Base-by-base conservation (phyloP, 2,797 vertebrate species). In the Syncerus caffer region DNA sequence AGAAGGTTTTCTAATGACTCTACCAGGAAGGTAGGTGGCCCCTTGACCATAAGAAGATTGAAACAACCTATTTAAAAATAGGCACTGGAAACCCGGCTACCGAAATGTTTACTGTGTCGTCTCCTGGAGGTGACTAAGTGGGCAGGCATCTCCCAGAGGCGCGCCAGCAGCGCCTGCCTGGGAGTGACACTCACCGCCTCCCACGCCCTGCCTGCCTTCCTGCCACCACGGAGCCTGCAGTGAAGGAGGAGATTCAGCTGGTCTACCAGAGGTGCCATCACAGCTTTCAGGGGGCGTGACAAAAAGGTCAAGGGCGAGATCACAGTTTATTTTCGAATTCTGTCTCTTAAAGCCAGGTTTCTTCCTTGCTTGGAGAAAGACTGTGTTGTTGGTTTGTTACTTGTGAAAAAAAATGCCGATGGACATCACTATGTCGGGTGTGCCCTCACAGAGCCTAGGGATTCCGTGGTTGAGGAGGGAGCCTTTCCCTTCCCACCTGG, bases 61-160 rank as follows among this genome's bases (percentile, higher is more conserved):
- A 86, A 95, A 74, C 62, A 91, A 80, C 19, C 55, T 62, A 4
- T 92, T 97, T 98, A 89, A 93, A 97, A 97, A 93, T 29, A 93
- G 83, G 62, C 67, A 31, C 76, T n/a, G 4, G 55, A 79, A 83
- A 62, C 79, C 71, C 53, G 14, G 93, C 90, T 64, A 60, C 92
- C n/a, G 47, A 95, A 95, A n/a, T 89, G 96, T 93, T 96, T 96
- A 94, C 92, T 85, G 93, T 67, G 85, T 76, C 16, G 23, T 96
- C 67, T 93, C 82, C 76, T 71, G 29, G 90, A 89, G 57, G 53
- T 96, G 97, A 97, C 97, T 96, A 82, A 96, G 85, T 71, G 91
- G 38, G 10, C 84, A 88, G 92, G 90, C 89, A 94, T 94, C 83
- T 89, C 80, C 83, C 45, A 74, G 57, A 96, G 79, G 15, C 31